Conservation (phyloP, 2,888 invertebrate species). For the Alcis repandata region DNA sequence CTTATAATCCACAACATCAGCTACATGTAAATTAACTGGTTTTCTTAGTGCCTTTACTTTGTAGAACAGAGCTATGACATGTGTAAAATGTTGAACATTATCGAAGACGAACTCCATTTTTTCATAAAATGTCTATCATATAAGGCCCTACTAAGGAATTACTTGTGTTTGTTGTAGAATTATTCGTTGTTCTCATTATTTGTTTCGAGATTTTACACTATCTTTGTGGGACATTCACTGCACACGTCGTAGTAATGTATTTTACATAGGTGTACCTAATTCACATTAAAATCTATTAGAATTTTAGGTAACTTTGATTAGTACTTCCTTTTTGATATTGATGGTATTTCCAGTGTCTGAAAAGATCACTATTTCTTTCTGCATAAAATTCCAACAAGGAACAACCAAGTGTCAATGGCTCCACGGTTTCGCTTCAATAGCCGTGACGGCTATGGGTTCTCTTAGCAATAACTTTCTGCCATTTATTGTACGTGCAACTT, state of each 20-base stretch:
- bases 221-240: not conserved
- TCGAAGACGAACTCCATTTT: constrained; percentile 6
- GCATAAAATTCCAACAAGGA: not conserved
- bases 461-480: constrained; percentile 2
- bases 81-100: constrained; percentile 20
- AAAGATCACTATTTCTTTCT: not conserved
- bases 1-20: constrained; percentile 35
- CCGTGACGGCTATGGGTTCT: constrained; percentile 39
- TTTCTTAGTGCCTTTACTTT: constrained; percentile 36
- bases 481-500: not conserved
- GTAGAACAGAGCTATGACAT: constrained; percentile 27
- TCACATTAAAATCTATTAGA: not conserved
- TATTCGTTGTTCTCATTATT: not conserved
- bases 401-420: constrained; percentile 43
- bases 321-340: not conserved
- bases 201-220: constrained; percentile 6
- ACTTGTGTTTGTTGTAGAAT: constrained; percentile 7
- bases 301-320: too few relatives aligned
- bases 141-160: not conserved
- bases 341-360: not conserved
- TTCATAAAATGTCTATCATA: not conserved
- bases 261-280: not conserved
- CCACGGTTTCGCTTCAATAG: constrained; percentile 41
- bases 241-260: not conserved
- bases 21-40: constrained; percentile 45